Conservation (phyloP, 2,888 invertebrate species). For the Spilarctia lutea region DNA sequence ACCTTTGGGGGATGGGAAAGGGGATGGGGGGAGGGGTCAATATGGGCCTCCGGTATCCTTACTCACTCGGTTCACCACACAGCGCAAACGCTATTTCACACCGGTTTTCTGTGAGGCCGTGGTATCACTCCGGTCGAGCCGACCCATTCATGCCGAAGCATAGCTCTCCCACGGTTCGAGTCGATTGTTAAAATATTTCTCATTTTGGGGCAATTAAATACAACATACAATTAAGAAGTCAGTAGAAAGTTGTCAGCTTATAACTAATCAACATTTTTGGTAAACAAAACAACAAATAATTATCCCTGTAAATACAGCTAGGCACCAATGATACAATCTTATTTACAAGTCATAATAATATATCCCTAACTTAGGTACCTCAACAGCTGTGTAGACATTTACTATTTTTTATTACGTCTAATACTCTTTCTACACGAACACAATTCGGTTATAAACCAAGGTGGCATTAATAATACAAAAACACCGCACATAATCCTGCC, state of each 20-base stretch:
- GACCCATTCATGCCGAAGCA: no score
- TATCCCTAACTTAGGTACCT: neutral
- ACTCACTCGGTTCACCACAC: no score
- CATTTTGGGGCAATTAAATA: neutral
- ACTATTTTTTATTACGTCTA: conserved; percentile 4
- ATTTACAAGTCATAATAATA: neutral
- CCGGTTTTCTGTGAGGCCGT: no score
- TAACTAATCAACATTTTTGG: neutral
- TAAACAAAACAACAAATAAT: neutral
- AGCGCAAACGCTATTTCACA: no score
- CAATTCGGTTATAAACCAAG: conserved; percentile 22
- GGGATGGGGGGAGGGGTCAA: no score
- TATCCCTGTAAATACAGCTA: neutral
- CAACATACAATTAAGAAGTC: neutral
- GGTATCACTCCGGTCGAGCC: no score
- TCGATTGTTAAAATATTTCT: no score
- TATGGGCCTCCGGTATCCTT: no score
- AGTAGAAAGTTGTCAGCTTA: no score
- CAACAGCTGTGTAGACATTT: conserved; percentile 8
- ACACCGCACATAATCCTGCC: conserved; percentile 33
- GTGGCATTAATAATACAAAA: conserved; percentile 54
- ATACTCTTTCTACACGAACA: conserved; percentile 19
- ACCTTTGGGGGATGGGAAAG: no score
- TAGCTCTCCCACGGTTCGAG: no score
- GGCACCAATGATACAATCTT: neutral